phyloP scores from a whole-genome alignment of 2,797 vertebrate species.

The Aeoliscus strigatus region DNA sequence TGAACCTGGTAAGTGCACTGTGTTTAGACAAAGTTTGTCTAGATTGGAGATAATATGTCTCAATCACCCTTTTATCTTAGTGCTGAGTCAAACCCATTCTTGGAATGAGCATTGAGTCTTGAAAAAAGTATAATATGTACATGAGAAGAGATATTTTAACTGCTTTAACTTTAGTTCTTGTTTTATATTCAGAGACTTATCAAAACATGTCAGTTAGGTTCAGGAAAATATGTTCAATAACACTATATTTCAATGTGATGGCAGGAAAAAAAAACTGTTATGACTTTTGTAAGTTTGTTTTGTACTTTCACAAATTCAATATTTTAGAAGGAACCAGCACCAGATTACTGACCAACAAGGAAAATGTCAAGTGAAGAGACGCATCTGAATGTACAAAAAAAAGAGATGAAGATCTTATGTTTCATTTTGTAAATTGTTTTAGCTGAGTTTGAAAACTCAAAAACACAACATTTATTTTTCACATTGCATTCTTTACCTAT shows the following conservation, averaged over 20 bases:
- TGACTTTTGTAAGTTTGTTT: constrained; percentile 24
- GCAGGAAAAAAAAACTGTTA: constrained; percentile 10
- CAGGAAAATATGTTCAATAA: not conserved
- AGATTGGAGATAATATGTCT: constrained; percentile 66
- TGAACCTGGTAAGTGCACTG: constrained; percentile 69
- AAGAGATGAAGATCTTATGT: too few species aligned
- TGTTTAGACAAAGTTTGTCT: constrained; percentile 68
- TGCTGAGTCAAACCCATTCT: constrained; percentile 22
- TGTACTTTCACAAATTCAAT: constrained; percentile 3
- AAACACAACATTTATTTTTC: too few species aligned
- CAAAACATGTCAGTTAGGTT: constrained; percentile 13
- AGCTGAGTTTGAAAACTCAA: too few species aligned
- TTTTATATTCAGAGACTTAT: constrained; percentile 11
- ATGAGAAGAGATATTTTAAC: constrained; percentile 1
- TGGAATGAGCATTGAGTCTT: constrained; percentile 12
- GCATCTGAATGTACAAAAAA: too few species aligned
- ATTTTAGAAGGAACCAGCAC: constrained; percentile 4
- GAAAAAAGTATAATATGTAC: constrained; percentile 17
- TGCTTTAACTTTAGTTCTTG: constrained; percentile 11
- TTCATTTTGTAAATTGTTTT: too few species aligned
- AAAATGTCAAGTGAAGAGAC: not conserved
- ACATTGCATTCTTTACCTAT: too few species aligned
- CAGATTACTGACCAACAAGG: constrained; percentile 2
- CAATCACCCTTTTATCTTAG: constrained; percentile 57
- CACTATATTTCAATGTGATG: constrained; percentile 8